Percentiles rank a stretch among this genome's conserved stretches.
Evolutionary conservation across 2,888 invertebrate species (phyloP).

Genomic region (Glyphotaelius pellucidus): DNA sequence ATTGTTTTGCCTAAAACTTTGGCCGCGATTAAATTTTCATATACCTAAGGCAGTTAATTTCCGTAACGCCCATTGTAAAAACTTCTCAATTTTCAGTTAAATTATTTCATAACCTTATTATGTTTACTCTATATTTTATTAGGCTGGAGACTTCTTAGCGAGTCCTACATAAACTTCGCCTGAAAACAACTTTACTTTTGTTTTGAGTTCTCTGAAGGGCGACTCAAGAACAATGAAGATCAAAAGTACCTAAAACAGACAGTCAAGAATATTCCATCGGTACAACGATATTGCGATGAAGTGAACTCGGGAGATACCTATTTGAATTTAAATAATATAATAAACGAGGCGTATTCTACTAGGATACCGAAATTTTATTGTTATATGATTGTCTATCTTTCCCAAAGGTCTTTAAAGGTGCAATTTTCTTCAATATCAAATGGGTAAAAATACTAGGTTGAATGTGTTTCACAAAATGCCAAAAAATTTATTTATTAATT

Average conservation of each 20-base stretch:
- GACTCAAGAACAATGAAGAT: constrained; percentile 4
- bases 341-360: neutral
- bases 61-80: neutral
- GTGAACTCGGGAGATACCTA: neutral
- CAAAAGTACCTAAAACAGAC: neutral
- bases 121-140: neutral
- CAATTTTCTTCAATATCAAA: too few relatives aligned
- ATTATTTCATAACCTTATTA: neutral
- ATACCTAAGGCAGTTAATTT: neutral
- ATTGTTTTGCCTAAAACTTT: neutral
- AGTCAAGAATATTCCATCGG: neutral
- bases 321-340: neutral
- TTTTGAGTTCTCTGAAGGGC: neutral
- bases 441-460: neutral
- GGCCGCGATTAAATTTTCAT: neutral
- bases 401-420: neutral
- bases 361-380: neutral
- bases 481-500: too few relatives aligned
- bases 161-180: neutral
- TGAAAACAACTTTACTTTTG: constrained; percentile 11
- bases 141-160: neutral
- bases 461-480: neutral
- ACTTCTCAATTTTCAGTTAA: neutral
- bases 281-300: neutral
- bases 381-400: neutral